These are phyloP conservation scores for Falco columbarius DNA, from an alignment of 2,797 vertebrate species.

Conservation along the genomic window DNA sequence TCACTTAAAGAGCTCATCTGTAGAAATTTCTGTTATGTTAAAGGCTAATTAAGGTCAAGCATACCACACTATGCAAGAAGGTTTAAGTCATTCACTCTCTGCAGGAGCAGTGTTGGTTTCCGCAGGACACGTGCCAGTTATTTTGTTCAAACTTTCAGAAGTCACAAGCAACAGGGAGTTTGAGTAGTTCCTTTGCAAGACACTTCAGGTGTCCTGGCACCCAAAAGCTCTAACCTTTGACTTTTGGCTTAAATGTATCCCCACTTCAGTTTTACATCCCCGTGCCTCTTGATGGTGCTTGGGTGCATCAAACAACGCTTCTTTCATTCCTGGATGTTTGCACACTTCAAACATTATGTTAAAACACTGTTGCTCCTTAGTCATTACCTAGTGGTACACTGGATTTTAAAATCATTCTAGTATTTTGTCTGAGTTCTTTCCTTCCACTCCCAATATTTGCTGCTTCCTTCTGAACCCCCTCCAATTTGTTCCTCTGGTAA, in stretches of 20 bases:
- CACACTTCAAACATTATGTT: neutral
- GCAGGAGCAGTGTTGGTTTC: neutral
- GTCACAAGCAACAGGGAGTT: neutral
- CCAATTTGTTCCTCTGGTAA: neutral
- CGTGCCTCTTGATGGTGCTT: neutral
- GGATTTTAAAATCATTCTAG: neutral
- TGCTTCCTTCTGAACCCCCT: neutral
- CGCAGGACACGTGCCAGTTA: neutral
- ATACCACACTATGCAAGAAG: neutral
- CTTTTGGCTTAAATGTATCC: neutral
- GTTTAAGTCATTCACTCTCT: neutral
- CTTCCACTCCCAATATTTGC: neutral
- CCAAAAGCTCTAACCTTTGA: neutral
- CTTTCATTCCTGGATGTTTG: neutral
- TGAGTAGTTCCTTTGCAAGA: neutral
- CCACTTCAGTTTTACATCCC: neutral
- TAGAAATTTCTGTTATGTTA: neutral
- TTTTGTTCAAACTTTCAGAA: neutral
- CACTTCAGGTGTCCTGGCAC: neutral
- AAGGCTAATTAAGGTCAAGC: neutral
- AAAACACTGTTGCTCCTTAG: neutral
- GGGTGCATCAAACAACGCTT: neutral
- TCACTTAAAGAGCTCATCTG: neutral
- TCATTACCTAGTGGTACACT: neutral
- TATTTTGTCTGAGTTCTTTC: neutral